phyloP scores from a whole-genome alignment of 2,113 vertebrate species.

The Gavia stellata region DNA sequence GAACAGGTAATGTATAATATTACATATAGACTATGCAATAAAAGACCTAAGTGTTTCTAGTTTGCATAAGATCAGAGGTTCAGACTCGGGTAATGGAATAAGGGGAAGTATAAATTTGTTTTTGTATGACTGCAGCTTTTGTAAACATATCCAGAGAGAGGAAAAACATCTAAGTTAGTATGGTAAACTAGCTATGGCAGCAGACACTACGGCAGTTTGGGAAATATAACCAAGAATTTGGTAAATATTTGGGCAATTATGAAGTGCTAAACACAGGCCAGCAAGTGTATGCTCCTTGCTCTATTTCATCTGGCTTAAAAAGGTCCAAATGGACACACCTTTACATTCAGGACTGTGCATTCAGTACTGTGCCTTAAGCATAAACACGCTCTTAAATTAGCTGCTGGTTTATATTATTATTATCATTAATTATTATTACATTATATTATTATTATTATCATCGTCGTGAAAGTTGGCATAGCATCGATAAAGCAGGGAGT shows the following conservation, averaged over 20 bases:
- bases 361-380: not conserved
- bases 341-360: not conserved
- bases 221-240: not conserved
- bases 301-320: not conserved
- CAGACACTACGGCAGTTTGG: not conserved
- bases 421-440: not conserved
- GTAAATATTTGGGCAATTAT: not conserved
- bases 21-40: not conserved
- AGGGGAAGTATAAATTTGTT: not conserved
- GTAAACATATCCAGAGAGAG: not conserved
- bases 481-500: not conserved
- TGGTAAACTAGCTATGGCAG: not conserved
- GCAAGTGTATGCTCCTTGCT: not conserved
- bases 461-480: not conserved
- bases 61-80: not conserved
- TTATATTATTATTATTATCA: not conserved
- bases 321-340: not conserved
- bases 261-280: not conserved
- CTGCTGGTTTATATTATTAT: not conserved
- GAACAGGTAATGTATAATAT: not conserved
- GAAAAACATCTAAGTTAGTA: not conserved
- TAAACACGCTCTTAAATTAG: not conserved
- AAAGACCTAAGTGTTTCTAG: not conserved
- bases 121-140: not conserved
- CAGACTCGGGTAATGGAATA: not conserved